phyloP scores from a whole-genome alignment of 2,888 invertebrate genomes.

The Peribatodes rhomboidaria region DNA sequence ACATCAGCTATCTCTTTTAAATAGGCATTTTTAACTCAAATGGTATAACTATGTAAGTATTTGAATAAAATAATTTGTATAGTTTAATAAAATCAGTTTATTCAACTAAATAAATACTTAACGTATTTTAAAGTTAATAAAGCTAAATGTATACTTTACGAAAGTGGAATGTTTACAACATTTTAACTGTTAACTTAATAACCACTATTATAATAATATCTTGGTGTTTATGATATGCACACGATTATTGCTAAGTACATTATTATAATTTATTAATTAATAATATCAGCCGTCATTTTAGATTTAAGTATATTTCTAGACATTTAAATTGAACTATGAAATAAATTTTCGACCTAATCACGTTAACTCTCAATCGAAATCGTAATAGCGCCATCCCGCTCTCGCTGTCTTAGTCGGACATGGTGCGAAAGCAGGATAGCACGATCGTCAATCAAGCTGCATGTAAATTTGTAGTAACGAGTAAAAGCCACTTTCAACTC shows the following conservation, averaged over 20 bases:
- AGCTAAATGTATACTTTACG: constrained; percentile 55
- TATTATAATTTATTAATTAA: constrained; percentile 9
- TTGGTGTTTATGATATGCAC: constrained; percentile 44
- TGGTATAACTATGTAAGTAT: too few relatives aligned
- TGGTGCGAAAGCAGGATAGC: too few relatives aligned
- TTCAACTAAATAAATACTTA: constrained; percentile 66
- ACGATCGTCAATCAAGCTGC: background rate
- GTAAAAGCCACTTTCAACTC: background rate
- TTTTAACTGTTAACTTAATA: constrained; percentile 25
- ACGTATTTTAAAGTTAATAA: constrained; percentile 52
- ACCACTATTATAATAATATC: constrained; percentile 31
- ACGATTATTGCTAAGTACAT: constrained; percentile 36
- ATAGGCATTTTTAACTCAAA: too few relatives aligned
- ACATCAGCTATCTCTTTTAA: too few relatives aligned
- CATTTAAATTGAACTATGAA: background rate
- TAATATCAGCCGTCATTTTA: constrained; percentile 23
- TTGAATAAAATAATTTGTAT: background rate
- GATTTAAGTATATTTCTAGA: constrained; percentile 9
- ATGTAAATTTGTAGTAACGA: constrained; percentile 1
- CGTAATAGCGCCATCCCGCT: background rate
- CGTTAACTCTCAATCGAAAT: background rate
- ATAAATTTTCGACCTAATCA: background rate
- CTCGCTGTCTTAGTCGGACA: background rate
- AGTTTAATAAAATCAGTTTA: constrained; percentile 27
- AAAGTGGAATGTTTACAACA: constrained; percentile 47